Evolutionary conservation across 2,797 vertebrate genomes (phyloP), one percentile per base, ranked within the genome.

Genomic region (Rhinatrema bivittatum): DNA sequence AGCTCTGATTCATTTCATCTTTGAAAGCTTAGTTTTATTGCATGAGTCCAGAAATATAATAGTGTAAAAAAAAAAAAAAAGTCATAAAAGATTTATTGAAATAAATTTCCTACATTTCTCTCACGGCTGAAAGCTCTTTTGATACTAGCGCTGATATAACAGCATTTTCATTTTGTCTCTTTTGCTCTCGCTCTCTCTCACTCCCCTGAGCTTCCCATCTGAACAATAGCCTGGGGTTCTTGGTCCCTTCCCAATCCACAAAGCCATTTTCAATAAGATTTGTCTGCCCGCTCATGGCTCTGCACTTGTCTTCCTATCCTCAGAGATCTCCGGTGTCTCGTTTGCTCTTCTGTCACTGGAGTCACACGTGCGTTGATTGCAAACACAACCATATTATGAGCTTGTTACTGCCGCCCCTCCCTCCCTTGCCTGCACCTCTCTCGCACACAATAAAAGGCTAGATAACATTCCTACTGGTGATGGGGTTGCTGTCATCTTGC

Each of bases 241-340:
- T 54, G 61, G 55, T 52, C 60, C 42, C 60, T 65, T 66, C 52
- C 37, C 58, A 70, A 51, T 53, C 63, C 67, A 50, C 37, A 56
- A 69, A 76, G 56, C 50, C 41, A 37, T 53, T 68, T 68, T 58
- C 58, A 67, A 50, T 53, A 39, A 42, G 60, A 68, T 61, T 60
- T 56, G 59, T 73, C 63, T 71, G 49, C 19, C 52, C 33, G 10
- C 42, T 61, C 52, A 66, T 62, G 63, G 56, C 55, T 48, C 53
- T 49, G 38, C 52, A 53, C 30, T 68, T 73, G 71, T 69, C 63
- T 73, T 57, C 53, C 72, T 56, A 63, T 68, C 70, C 70, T 66
- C 46, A 46, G 76, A 69, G 73, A 78, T 55, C 59, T 46, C 52
- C 50, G 62, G 67, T 32, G 18, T 62, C 65, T 69, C 47, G 42